Base-by-base conservation (phyloP, 2,888 invertebrate species). In the Eupithecia pulchellata region DNA sequence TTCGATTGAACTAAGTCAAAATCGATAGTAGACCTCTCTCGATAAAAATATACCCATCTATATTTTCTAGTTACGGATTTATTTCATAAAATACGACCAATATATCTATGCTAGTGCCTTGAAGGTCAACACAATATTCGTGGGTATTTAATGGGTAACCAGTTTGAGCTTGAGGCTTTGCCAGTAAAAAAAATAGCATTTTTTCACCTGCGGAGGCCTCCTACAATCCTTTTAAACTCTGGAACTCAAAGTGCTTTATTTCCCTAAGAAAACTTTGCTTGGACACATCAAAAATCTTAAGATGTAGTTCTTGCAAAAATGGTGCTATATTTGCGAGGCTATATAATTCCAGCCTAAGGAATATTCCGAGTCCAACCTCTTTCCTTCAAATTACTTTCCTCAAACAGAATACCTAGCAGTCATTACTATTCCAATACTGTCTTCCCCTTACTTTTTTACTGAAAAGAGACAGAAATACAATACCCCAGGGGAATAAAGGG, bases 401-500 rank as follows among this genome's bases (percentile, higher is more conserved):
- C 55, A 68, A 64, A 72, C 67, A 71, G 61, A 73, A 68, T 63
- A 72, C 32, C 64, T 66, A 75, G 69, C 58, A 74, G 69, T 69
- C 68, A 71, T 76, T 78, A 60, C 70, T 66, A 78, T 74, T 76
- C 74, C 67, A 74, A 76, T 75, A 77, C 69, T 62, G 75, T 76
- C 74, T 75, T 52, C 71, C 71, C 88, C 81, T 88, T 86, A 89
- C 84, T 88, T 88, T 86, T 91, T 92, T 91, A 81, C 82, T 60
- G 60, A 77, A 88, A 52, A 77, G 81, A 77, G 87, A 89, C 72
- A 71, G 66, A 66, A 3, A 55, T 61, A 61, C 69, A 82, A 8
- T 25, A 17, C 60, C 34, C 4, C 3, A 6, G 13, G 71, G 55
- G 86, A 63, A 2, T 60, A 83, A 93, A 74, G 71, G 85, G 79